A percentile compares a stretch with the other conserved stretches of the same genome.
These are phyloP conservation scores for Drosophila lowei DNA, from an alignment of 1,140 invertebrate species.

Conservation along the genomic window DNA sequence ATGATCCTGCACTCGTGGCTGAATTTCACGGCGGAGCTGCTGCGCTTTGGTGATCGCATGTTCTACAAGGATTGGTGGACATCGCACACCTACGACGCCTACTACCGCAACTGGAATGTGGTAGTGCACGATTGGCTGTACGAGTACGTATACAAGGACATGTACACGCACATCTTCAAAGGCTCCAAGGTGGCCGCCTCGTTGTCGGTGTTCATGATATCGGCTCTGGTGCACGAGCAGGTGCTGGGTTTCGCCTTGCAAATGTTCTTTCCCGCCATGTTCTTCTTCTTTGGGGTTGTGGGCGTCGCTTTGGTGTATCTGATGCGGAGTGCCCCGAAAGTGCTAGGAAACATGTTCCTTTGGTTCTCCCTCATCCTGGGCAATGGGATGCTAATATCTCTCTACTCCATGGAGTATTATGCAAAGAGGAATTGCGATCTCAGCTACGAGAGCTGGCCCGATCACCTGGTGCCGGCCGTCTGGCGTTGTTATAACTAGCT, in stretches of 20 bases:
- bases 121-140: conserved; percentile 98
- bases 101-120: conserved; percentile 96
- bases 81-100: conserved; percentile 89
- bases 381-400: conserved; percentile 88
- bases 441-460: conserved; percentile 43
- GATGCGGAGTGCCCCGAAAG: conserved; percentile 84
- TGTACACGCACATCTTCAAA: conserved; percentile 85
- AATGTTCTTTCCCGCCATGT: conserved; percentile 94
- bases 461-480: conserved; percentile 68
- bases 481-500: conserved; percentile 84
- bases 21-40: conserved; percentile 94
- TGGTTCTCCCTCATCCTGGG: conserved; percentile 92
- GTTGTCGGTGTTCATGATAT: conserved; percentile 86
- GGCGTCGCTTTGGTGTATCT: conserved; percentile 86
- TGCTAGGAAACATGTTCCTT: conserved; percentile 90
- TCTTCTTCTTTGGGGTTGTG: conserved; percentile 87
- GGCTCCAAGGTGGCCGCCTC: conserved; percentile 85
- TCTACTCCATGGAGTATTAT: conserved; percentile 94
- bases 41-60: conserved; percentile 92
- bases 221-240: conserved; percentile 93
- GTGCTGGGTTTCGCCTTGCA: conserved; percentile 90
- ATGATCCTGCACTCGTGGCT: conserved; percentile 94
- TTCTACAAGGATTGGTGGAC: conserved; percentile 99
- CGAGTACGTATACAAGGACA: conserved; percentile 94
- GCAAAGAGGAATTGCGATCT: conserved; percentile 89